Base-by-base conservation (phyloP, 2,888 invertebrate genomes). In the Ormyrus pomaceus region DNA sequence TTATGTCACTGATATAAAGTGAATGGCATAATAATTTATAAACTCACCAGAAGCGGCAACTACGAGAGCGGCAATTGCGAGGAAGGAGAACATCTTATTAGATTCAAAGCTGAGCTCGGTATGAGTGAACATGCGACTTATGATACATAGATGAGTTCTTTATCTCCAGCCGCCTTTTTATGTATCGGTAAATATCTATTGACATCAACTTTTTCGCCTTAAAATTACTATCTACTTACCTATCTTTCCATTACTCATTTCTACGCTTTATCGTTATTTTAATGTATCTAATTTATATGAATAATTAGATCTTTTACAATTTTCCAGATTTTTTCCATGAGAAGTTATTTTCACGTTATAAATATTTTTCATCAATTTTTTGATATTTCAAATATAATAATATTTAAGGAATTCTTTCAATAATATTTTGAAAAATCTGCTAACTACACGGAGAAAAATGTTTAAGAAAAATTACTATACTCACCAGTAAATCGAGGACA, bases 71-170 rank as follows among this genome's bases (percentile, higher is more conserved):
- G 58, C 50, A 10, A 56, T 69, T 34, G 77, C 48, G 7, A 82
- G 19, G 65, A 78, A 69, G 34, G 58, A 19, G 51, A 80, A 64
- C 80, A 82, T 80, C 58, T 75, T 78, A 68, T 55, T 56, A 1
- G 50, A 13, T 45, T n/a, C 2, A 50, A 11, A 46, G 19, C 5
- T 58, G 8, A 64, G 64, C 34, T 45, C 34, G 50, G 50, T 53
- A 50, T 79, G 62, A 56, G 55, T 69, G 61, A 55, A 62, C 64
- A 69, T 62, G 69, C 62, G 19, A 68, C 10, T 19, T 48, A 19
- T 5, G 19, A 51, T 59, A 56, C 48, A 13, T 59, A 46, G 8
- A 62, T 10, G n/a, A 62, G 11, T 48, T 59, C 19, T 19, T 71
- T 71, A 78, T 68, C 55, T 53, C 9, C 19, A 48, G 34, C 19